A percentile compares a stretch with the other conserved stretches of the same genome.
Evolutionary conservation across 92 coral and sea anemone genomes (phyloP).

Genomic region (Palythoa grandis): DNA sequence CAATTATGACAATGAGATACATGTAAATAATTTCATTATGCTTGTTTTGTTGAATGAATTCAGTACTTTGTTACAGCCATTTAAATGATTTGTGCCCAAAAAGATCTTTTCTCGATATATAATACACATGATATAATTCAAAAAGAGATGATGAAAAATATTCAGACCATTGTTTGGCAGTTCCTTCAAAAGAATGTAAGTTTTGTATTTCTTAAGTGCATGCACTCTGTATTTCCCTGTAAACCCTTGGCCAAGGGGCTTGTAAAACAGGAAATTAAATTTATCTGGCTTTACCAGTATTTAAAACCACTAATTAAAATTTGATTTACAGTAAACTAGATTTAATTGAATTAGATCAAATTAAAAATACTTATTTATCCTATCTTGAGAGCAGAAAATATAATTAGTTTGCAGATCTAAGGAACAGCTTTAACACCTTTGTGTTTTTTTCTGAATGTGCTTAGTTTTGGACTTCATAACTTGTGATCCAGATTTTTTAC

Average conservation of each 20-base stretch:
- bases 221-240: constrained; percentile 17
- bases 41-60: constrained; percentile 11
- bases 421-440: constrained; percentile 7
- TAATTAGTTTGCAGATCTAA: constrained; percentile 6
- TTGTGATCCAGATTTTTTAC: constrained; percentile 63
- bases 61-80: constrained; percentile 8
- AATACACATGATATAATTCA: neutral
- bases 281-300: too few relatives aligned
- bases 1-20: constrained; percentile 20
- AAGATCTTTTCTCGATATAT: neutral
- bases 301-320: constrained; percentile 20
- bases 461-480: constrained; percentile 61
- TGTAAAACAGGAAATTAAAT: constrained; percentile 15
- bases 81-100: constrained; percentile 12
- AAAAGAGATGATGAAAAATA: constrained; percentile 15
- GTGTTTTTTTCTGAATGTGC: constrained; percentile 52
- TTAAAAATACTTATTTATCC: too few relatives aligned
- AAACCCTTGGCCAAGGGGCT: neutral
- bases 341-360: too few relatives aligned
- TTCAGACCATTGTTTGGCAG: constrained; percentile 16
- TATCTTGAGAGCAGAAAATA: too few relatives aligned
- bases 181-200: constrained; percentile 4
- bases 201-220: constrained; percentile 15
- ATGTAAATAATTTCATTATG: constrained; percentile 13
- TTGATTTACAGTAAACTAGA: too few relatives aligned